These are phyloP conservation scores for Agrochola litura DNA, from an alignment of 2,888 invertebrate genomes.

Conservation along the genomic window DNA sequence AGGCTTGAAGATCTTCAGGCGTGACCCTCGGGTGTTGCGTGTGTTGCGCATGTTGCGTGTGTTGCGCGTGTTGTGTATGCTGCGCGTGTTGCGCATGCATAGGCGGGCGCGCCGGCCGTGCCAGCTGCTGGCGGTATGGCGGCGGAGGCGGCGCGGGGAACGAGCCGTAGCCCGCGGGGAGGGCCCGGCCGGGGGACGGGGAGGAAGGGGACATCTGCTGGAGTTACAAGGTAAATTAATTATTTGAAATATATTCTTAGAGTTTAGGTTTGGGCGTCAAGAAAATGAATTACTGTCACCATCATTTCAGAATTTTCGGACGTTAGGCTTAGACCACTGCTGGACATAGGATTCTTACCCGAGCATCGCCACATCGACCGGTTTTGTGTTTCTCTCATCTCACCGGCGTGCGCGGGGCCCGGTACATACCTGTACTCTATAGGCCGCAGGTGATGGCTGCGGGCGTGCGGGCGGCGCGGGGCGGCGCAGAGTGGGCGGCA, in stretches of 20 bases:
- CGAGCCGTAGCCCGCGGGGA: not conserved
- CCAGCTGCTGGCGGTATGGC: conserved; percentile 64
- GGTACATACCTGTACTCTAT: no score
- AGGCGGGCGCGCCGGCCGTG: conserved; percentile 64
- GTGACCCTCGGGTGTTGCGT: conserved; percentile 77
- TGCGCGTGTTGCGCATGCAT: not conserved
- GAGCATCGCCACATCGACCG: not conserved
- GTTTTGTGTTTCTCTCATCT: no score
- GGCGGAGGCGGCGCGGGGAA: conserved; percentile 52
- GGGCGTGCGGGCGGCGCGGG: no score
- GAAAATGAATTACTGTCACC: not conserved
- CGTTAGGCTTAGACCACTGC: not conserved
- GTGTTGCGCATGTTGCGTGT: conserved; percentile 8
- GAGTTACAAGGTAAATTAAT: accelerated
- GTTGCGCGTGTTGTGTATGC: conserved; percentile 62
- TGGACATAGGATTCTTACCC: no score
- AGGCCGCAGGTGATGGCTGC: no score
- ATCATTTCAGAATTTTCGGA: not conserved
- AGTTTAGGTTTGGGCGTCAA: not conserved
- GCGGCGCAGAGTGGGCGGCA: no score
- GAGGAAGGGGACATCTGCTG: conserved; percentile 14
- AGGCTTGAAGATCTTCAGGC: conserved; percentile 85
- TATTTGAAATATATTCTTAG: not conserved
- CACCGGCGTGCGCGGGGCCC: no score
- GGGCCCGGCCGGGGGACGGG: not conserved